A percentile compares a stretch with the other conserved stretches of the same genome.
phyloP scores from a whole-genome alignment of 2,113 vertebrate genomes.

The Rhea americana region DNA sequence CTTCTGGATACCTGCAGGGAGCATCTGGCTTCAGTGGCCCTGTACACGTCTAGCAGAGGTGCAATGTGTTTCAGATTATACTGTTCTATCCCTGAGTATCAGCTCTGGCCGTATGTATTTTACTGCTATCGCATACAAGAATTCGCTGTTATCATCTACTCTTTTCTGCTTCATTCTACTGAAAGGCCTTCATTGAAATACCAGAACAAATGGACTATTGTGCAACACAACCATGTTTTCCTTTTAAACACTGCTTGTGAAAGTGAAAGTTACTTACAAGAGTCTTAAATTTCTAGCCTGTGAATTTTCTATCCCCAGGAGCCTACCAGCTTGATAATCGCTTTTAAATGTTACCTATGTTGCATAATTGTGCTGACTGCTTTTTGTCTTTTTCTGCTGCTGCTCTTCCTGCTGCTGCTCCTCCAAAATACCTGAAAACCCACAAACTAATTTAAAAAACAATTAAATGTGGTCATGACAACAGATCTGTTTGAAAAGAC shows the following conservation, averaged over 20 bases:
- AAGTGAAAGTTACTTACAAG: neutral
- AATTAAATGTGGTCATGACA: accelerated
- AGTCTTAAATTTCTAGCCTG: accelerated
- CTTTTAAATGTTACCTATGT: accelerated
- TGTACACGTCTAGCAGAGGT: accelerated
- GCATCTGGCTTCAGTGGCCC: neutral
- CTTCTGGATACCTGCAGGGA: neutral
- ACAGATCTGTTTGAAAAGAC: neutral
- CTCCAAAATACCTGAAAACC: neutral
- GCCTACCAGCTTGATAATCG: accelerated
- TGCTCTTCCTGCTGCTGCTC: neutral
- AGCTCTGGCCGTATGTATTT: accelerated
- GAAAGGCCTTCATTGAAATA: neutral
- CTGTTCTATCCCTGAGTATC: neutral
- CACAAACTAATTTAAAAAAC: accelerated
- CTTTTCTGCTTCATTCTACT: neutral
- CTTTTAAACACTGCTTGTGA: neutral
- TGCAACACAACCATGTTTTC: neutral
- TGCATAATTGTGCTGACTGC: neutral
- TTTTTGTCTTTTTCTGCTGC: neutral
- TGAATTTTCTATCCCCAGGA: neutral
- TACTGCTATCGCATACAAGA: accelerated
- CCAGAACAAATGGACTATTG: neutral
- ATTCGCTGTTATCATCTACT: neutral
- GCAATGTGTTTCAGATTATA: accelerated